phyloP scores from a whole-genome alignment of 1,140 invertebrate genomes.

The Drosophila auraria region DNA sequence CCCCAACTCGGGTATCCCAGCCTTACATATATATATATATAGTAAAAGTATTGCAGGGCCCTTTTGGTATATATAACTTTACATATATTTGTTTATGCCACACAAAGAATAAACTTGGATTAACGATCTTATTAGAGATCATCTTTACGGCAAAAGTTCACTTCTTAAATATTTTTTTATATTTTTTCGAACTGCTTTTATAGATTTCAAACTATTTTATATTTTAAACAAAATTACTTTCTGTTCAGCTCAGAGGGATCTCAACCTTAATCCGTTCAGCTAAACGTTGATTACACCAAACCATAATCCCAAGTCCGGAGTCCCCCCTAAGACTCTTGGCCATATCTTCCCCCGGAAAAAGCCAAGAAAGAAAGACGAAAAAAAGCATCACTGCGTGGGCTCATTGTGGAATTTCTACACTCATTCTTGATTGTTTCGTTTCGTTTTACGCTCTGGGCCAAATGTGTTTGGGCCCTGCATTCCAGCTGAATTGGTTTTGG shows the following conservation, averaged over 20 bases:
- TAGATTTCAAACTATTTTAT: too few species aligned
- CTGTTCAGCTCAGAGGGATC: too few species aligned
- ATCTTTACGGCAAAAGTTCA: too few species aligned
- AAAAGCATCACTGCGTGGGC: conserved; percentile 69
- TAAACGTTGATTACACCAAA: conserved; percentile 63
- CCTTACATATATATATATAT: conserved; percentile 4
- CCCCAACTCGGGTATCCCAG: neutral
- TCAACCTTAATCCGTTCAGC: neutral
- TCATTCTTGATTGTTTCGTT: conserved; percentile 83
- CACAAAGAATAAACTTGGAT: conserved; percentile 23
- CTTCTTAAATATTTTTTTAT: too few species aligned
- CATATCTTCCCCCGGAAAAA: neutral
- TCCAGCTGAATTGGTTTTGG: conserved; percentile 77
- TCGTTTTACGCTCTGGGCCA: conserved; percentile 81
- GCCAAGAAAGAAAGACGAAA: neutral
- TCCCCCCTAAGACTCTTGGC: neutral
- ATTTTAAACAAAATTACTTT: too few species aligned
- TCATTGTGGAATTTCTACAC: conserved; percentile 83
- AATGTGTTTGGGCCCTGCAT: conserved; percentile 68
- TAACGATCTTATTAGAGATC: too few species aligned
- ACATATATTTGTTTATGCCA: conserved; percentile 67
- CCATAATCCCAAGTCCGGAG: neutral
- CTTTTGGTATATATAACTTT: conserved; percentile 12
- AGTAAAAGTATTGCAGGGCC: conserved; percentile 2
- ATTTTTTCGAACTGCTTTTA: too few species aligned